Conservation (phyloP, 2,888 invertebrate genomes). For the Conomelus anceps region DNA sequence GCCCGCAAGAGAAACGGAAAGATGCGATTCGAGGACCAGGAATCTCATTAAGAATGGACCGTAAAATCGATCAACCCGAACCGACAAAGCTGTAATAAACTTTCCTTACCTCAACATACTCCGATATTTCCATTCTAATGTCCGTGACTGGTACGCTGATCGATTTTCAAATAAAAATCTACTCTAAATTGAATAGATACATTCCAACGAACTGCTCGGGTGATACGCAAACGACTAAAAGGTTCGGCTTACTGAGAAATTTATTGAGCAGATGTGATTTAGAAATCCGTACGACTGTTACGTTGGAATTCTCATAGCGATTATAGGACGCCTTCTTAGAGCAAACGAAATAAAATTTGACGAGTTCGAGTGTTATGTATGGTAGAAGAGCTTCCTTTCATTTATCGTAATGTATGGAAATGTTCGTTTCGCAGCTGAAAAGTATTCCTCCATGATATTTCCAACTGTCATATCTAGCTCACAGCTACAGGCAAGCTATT, state of each 20-base stretch:
- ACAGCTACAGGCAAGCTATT: neutral
- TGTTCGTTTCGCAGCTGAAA: neutral
- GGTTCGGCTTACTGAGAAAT: neutral
- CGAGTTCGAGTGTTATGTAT: neutral
- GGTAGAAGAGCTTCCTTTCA: neutral
- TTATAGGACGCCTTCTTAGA: neutral
- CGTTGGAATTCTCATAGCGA: neutral
- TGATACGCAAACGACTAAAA: neutral
- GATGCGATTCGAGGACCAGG: neutral
- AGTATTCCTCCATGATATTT: neutral
- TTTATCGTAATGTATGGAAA: neutral
- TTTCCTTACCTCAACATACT: neutral
- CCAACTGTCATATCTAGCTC: neutral
- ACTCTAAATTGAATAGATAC: neutral
- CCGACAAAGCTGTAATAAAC: neutral
- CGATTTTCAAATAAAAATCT: neutral
- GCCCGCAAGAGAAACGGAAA: neutral
- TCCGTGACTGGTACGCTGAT: neutral
- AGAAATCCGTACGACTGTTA: neutral
- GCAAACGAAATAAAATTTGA: neutral
- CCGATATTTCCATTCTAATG: neutral
- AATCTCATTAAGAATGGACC: neutral
- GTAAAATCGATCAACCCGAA: neutral
- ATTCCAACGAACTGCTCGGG: neutral
- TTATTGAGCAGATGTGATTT: neutral